These are phyloP conservation scores for Ischnura elegans DNA, from an alignment of 2,888 invertebrate species.

Conservation along the genomic window DNA sequence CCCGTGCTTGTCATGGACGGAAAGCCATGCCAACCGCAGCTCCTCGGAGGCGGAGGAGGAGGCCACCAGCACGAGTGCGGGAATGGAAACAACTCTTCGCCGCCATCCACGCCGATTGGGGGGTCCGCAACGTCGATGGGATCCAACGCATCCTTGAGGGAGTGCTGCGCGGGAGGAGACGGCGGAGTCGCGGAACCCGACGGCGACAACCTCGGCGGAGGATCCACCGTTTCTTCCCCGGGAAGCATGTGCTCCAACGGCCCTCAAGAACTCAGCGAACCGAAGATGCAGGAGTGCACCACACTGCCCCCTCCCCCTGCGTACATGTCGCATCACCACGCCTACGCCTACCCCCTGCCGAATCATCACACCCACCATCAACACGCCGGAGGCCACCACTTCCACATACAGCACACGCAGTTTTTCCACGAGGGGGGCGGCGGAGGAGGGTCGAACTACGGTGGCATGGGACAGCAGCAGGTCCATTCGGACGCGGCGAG, in stretches of 20 bases:
- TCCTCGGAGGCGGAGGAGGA: not conserved
- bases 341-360: constrained; percentile 1
- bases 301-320: constrained; percentile 10
- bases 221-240: not conserved
- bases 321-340: constrained; percentile 49
- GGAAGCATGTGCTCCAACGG: constrained; percentile 55
- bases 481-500: not conserved
- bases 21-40: constrained; percentile 40
- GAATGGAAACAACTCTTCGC: not conserved
- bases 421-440: constrained; percentile 37
- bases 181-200: not conserved
- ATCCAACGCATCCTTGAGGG: not conserved
- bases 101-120: not conserved
- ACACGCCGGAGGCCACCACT: constrained; percentile 18
- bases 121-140: not conserved
- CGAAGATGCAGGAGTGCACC: not conserved
- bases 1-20: constrained; percentile 59
- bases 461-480: constrained; percentile 36
- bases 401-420: constrained; percentile 42
- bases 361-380: constrained; percentile 12
- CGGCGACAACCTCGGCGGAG: no score
- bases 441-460: constrained; percentile 1
- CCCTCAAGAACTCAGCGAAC: not conserved
- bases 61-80: not conserved
- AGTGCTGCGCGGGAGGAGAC: not conserved